Base-by-base conservation (phyloP, 2,888 invertebrate species). In the Phlogophora meticulosa region DNA sequence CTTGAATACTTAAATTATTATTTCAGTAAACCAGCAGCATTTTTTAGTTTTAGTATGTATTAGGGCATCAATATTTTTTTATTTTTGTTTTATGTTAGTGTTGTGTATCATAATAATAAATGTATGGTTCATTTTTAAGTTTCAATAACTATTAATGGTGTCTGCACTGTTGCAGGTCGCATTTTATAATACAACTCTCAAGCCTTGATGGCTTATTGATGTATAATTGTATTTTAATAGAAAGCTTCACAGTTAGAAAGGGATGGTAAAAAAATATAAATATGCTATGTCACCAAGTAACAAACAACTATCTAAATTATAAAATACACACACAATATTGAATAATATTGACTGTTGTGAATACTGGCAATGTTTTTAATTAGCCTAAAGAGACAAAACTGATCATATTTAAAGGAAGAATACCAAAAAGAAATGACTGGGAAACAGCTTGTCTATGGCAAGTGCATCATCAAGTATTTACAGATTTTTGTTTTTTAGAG, bases 21-120 rank as follows among this genome's bases (percentile, higher is more conserved):
- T 34, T 28, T 28, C 28, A 40, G 48, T 15, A n/a, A 57, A 20
- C 22, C 76, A 53, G 10, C 36, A 76, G 43, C 51, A 58, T 72
- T 28, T 62, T 52, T 32, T 48, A 60, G 7, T 52, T 56, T 49
- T 51, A 60, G 28, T 34, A 42, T 45, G 24, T 58, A 10, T 9
- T 24, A 40, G 4, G n/a, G 28, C 28, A 55, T n/a, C 24, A 43
- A 32, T 62, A 28, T 38, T 59, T 58, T 45, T 13, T 34, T 46
- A 5, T 20, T 43, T 42, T 49, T 17, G 0, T 20, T 1, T 28
- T 36, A 10, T 60, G 11, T 69, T 40, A 24, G 36, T 48, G 2
- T 40, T 48, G 46, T 66, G 9, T 61, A 57, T 48, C 38, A 24
- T 32, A 38, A 43, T 43, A n/a, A 34, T 45, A 65, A 24, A 66